Evolutionary conservation across 2,888 invertebrate genomes (phyloP).

Genomic region (Encarsia formosa): DNA sequence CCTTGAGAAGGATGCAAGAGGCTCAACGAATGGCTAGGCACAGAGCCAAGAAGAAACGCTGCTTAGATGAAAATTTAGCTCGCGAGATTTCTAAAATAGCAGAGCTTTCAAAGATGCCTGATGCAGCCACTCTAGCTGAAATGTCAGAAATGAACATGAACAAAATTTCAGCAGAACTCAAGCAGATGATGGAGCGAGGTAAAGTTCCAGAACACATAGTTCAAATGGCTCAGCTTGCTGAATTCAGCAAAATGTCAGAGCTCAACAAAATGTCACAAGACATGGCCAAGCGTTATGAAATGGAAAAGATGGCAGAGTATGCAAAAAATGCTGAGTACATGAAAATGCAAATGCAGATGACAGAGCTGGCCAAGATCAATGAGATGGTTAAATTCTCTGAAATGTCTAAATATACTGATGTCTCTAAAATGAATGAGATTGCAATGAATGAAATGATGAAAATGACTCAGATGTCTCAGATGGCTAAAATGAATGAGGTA

Average conservation of each 20-base stretch:
- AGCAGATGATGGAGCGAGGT: constrained; percentile 50
- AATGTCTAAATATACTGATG: constrained; percentile 48
- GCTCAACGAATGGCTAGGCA: constrained; percentile 50
- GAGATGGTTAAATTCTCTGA: constrained; percentile 48
- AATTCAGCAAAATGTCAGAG: constrained; percentile 49
- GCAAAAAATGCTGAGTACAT: constrained; percentile 48
- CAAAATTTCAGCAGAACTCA: constrained; percentile 49
- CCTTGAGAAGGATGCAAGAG: constrained; percentile 47
- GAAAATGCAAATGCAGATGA: constrained; percentile 45
- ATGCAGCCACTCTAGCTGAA: constrained; percentile 46
- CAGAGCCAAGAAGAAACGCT: constrained; percentile 49
- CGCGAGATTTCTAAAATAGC: constrained; percentile 49
- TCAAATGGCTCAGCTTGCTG: constrained; percentile 49
- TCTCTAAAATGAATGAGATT: constrained; percentile 46
- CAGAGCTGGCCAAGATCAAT: constrained; percentile 46
- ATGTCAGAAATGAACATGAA: constrained; percentile 51
- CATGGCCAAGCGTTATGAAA: constrained; percentile 47
- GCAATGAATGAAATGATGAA: constrained; percentile 50
- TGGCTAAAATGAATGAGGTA: constrained; percentile 49
- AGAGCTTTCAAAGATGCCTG: constrained; percentile 48
- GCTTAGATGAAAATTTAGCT: constrained; percentile 47
- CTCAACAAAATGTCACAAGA: constrained; percentile 48
- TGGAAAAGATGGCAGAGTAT: constrained; percentile 50
- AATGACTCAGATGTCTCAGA: constrained; percentile 48
- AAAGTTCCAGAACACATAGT: constrained; percentile 50